A percentile compares a stretch with the other conserved stretches of the same genome.
Conservation (phyloP, 2,888 invertebrate genomes). For the Drosophila kanekoi region DNA sequence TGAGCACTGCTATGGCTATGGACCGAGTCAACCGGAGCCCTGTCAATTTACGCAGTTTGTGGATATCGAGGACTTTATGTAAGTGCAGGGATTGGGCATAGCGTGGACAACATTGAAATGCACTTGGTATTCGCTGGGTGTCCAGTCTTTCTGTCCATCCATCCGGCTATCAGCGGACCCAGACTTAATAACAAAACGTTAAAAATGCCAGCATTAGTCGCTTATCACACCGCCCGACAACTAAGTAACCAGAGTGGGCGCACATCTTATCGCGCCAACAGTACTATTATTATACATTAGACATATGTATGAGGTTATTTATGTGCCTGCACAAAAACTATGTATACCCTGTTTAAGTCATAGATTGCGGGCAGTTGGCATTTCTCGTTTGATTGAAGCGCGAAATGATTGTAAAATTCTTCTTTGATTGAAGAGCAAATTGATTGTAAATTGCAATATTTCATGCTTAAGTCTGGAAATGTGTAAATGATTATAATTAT, state of each 20-base stretch:
- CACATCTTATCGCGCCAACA: conserved; percentile 56
- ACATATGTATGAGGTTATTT: conserved; percentile 29
- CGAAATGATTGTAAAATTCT: no score
- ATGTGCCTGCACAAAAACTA: conserved; percentile 15
- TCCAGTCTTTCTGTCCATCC: neutral
- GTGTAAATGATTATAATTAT: no score
- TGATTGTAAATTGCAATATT: no score
- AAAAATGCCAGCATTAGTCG: conserved; percentile 32
- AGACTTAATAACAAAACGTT: conserved; percentile 29
- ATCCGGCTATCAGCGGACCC: conserved; percentile 18
- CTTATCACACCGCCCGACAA: conserved; percentile 39
- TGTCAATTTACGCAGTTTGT: conserved; percentile 89
- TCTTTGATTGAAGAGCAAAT: no score
- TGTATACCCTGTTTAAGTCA: conserved; percentile 2
- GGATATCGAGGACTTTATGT: conserved; percentile 92
- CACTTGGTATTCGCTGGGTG: neutral
- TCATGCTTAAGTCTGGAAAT: no score
- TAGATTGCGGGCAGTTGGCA: neutral
- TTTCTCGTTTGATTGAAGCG: no score
- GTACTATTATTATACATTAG: conserved; percentile 57
- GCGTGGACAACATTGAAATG: neutral
- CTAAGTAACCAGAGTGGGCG: conserved; percentile 30
- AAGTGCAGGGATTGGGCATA: conserved; percentile 84
- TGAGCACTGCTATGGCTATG: conserved; percentile 88
- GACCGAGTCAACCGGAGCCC: conserved; percentile 86